These are phyloP conservation scores for Colostygia pectinataria DNA, from an alignment of 2,888 invertebrate species.

Conservation along the genomic window DNA sequence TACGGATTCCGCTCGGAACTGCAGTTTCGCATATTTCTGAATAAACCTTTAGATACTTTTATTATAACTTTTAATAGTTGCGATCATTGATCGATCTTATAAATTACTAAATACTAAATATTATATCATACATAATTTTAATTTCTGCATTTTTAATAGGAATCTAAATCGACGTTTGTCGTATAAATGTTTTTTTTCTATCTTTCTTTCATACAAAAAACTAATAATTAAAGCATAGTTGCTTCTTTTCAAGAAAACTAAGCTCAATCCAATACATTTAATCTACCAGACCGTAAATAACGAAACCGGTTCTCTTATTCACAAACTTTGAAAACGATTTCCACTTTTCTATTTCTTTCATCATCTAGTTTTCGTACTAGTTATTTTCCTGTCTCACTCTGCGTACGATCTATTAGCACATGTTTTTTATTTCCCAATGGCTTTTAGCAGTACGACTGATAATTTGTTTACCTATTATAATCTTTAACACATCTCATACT, in stretches of 20 bases:
- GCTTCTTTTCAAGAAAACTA: conserved; percentile 17
- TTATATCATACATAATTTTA: background rate
- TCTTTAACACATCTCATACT: too few relatives aligned
- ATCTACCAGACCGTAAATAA: conserved; percentile 1
- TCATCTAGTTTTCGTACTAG: too few relatives aligned
- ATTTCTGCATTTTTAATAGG: background rate
- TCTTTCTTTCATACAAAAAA: conserved; percentile 7
- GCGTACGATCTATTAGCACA: too few relatives aligned
- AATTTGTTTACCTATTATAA: too few relatives aligned
- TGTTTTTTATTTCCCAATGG: too few relatives aligned
- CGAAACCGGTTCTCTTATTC: background rate
- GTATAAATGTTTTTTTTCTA: too few relatives aligned
- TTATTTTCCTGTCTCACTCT: too few relatives aligned
- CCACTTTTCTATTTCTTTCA: too few relatives aligned
- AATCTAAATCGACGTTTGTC: conserved; percentile 10
- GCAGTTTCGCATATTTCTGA: too few relatives aligned
- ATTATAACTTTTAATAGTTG: background rate
- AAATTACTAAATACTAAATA: background rate
- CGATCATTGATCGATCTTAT: background rate
- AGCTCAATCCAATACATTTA: conserved; percentile 10
- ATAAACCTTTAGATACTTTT: too few relatives aligned
- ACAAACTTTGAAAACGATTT: background rate
- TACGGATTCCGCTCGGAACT: too few relatives aligned
- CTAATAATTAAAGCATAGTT: conserved; percentile 12
- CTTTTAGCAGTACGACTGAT: too few relatives aligned